Evolutionary conservation across 2,113 vertebrate species (phyloP).

Genomic region (Ammodytes marinus): DNA sequence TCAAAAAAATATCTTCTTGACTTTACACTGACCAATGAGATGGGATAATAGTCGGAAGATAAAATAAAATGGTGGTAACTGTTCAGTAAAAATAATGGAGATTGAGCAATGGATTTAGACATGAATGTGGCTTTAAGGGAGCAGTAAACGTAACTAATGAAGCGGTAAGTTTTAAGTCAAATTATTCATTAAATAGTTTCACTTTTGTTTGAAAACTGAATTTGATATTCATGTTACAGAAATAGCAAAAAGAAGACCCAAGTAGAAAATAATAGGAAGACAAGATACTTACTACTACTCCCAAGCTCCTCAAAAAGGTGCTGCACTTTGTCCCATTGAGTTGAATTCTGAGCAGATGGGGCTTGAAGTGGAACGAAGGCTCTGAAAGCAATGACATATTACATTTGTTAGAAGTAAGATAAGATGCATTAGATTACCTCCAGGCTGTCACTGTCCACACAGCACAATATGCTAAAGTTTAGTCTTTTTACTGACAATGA

Average conservation of each 20-base stretch:
- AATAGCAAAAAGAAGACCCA: not conserved
- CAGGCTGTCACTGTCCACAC: not conserved
- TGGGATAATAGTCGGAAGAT: no score
- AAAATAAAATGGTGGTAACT: not conserved
- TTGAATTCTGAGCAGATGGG: slow-evolving; percentile 91
- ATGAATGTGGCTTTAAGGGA: not conserved
- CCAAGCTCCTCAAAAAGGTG: slow-evolving; percentile 96
- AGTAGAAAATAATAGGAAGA: slow-evolving; percentile 7
- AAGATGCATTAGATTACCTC: not conserved
- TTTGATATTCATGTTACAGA: not conserved
- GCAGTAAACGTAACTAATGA: not conserved
- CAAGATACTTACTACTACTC: slow-evolving; percentile 92
- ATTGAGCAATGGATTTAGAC: not conserved
- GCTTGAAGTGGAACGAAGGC: slow-evolving; percentile 93
- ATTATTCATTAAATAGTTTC: not conserved
- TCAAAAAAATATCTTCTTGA: not conserved
- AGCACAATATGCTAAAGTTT: not conserved
- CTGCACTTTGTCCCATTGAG: slow-evolving; percentile 96
- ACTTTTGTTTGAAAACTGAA: not conserved
- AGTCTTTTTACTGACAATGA: not conserved
- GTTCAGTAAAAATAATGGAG: not conserved
- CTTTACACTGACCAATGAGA: not conserved
- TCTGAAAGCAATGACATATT: slow-evolving; percentile 81
- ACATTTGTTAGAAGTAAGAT: not conserved
- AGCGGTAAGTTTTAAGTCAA: not conserved